Base-by-base conservation (phyloP, 2,888 invertebrate genomes). In the Leuctra nigra region DNA sequence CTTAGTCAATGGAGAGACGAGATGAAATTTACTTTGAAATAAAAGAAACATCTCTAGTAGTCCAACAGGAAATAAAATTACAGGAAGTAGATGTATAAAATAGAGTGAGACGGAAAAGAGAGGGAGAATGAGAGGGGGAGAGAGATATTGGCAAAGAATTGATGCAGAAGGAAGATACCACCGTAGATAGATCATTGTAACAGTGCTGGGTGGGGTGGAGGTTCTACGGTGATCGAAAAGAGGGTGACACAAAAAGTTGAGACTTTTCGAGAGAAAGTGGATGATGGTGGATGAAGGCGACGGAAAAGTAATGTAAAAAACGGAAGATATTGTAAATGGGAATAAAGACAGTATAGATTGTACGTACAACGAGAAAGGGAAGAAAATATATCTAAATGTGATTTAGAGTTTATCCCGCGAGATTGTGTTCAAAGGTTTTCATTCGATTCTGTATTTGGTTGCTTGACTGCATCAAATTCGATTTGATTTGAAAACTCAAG, bases 121-220 rank as follows among this genome's bases (percentile, higher is more conserved):
- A n/a, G n/a, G n/a, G n/a, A n/a, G n/a, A n/a, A n/a, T n/a, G n/a
- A n/a, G n/a, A n/a, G n/a, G n/a, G n/a, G n/a, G n/a, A n/a, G n/a
- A n/a, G n/a, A n/a, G 16, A 24, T 47, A 47, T 47, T 47, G 47
- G 24, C 47, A 24, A 24, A 24, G 47, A 47, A 47, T 47, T 47
- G 47, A 24, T 47, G 47, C 47, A 47, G 47, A 47, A 47, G 24
- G 24, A 29, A 35, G 33, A 44, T 22, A 13, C 38, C n/a, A n/a
- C n/a, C n/a, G n/a, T n/a, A n/a, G 20, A 29, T 20, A 29, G 54
- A 29, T 44, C 54, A 54, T 41, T 54, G 54, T 39, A 25, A 41
- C 23, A 22, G 13, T 1, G 13, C 25, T 16, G 53, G 16, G 22
- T 11, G 39, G 39, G 22, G 53, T n/a, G 54, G 35, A 35, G 53